Conservation (phyloP, 2,797 vertebrate genomes). For the Peromyscus aztecus region DNA sequence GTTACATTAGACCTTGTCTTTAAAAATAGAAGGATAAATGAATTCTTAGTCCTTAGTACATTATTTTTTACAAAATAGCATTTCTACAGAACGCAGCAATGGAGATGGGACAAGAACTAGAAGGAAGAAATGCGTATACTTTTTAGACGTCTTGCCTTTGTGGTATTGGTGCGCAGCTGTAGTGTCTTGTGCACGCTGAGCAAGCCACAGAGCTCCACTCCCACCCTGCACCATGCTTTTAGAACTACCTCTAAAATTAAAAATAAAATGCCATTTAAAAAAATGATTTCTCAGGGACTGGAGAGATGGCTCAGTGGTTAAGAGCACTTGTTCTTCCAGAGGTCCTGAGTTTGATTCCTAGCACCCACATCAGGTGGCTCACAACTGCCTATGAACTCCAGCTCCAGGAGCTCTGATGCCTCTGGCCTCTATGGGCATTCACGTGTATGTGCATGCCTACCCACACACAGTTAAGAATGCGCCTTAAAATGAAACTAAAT, state of each 20-base stretch:
- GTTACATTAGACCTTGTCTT: not conserved
- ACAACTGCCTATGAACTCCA: not conserved
- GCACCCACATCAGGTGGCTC: not conserved
- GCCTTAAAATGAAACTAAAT: not conserved
- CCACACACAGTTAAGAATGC: not conserved
- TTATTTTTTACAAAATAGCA: constrained; percentile 43
- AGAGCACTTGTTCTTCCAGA: not conserved
- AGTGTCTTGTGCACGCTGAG: not conserved
- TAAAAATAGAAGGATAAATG: too few relatives aligned
- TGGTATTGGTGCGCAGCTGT: not conserved
- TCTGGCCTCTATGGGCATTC: not conserved
- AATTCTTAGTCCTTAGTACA: constrained; percentile 22
- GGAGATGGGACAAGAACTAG: not conserved
- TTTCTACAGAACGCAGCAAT: not conserved
- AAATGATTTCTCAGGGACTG: not conserved
- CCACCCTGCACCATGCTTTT: not conserved
- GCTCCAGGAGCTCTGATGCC: not conserved
- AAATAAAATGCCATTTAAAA: not conserved
- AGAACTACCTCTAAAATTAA: constrained; percentile 13
- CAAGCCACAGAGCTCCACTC: not conserved
- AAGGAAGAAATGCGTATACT: not conserved
- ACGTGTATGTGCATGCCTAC: not conserved
- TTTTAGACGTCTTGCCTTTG: not conserved
- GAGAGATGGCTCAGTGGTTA: not conserved
- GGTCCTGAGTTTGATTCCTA: not conserved